phyloP scores from a whole-genome alignment of 1,140 invertebrate species.

The Limonius californicus region DNA sequence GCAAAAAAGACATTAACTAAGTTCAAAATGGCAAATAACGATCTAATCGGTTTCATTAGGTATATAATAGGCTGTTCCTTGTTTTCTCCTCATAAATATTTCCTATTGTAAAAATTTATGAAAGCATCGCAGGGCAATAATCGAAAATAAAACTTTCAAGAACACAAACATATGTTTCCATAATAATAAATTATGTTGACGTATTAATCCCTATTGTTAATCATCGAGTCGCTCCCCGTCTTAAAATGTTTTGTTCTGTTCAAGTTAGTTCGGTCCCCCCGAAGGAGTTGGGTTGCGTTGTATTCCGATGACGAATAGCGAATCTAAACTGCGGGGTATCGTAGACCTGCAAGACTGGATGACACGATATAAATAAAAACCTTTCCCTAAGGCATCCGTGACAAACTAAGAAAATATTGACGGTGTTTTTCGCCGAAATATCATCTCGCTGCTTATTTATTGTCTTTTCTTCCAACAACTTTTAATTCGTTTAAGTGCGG shows the following conservation, averaged over 20 bases:
- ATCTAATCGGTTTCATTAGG: too few relatives aligned
- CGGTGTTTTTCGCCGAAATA: slow-evolving; percentile 8
- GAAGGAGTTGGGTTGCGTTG: slow-evolving; percentile 22
- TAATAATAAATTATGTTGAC: slow-evolving; percentile 30
- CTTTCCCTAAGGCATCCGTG: slow-evolving; percentile 15
- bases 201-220: slow-evolving; percentile 34
- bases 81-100: too few relatives aligned
- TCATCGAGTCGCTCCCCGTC: slow-evolving; percentile 23
- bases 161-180: slow-evolving; percentile 27
- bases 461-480: not conserved
- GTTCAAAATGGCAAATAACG: too few relatives aligned
- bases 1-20: too few relatives aligned
- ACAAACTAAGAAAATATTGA: slow-evolving; percentile 12
- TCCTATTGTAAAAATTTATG: slow-evolving; percentile 5
- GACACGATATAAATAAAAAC: slow-evolving; percentile 15
- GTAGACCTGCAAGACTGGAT: slow-evolving; percentile 18
- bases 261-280: not conserved
- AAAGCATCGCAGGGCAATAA: not conserved
- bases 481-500: slow-evolving; percentile 5
- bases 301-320: slow-evolving; percentile 30
- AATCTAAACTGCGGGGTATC: slow-evolving; percentile 18
- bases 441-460: not conserved
- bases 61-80: too few relatives aligned
- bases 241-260: slow-evolving; percentile 15
- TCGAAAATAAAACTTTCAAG: slow-evolving; percentile 7